These are phyloP conservation scores for Paelopatides confundens DNA, from an alignment of 53 echinoderm and acorn worm species.

Conservation along the genomic window DNA sequence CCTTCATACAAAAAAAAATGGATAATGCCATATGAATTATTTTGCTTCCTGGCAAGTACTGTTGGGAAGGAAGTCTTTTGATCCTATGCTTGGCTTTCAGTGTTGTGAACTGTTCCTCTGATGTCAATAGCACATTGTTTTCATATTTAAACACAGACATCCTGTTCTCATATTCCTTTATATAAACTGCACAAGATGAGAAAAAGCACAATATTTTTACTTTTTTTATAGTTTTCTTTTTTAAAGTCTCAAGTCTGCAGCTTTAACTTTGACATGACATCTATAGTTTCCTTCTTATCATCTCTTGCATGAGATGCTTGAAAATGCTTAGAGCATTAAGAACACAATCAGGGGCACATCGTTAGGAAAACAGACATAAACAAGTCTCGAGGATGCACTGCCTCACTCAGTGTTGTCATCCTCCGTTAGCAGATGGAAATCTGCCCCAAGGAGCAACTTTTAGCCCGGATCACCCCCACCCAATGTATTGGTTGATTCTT, in stretches of 20 bases:
- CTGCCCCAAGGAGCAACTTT: slow-evolving; percentile 32
- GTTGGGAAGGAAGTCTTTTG: no score
- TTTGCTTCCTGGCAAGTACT: no score
- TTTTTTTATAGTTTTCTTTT: no score
- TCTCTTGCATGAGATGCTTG: neutral
- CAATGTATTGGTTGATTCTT: neutral
- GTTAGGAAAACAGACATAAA: slow-evolving; percentile 2
- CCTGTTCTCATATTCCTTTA: no score
- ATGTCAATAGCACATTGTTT: no score
- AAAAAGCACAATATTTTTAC: no score
- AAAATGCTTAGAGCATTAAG: slow-evolving; percentile 3
- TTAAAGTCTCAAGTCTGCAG: neutral
- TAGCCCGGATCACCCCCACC: slow-evolving; percentile 35
- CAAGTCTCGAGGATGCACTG: neutral
- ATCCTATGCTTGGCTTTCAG: no score
- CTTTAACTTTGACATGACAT: neutral
- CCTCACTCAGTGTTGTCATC: neutral
- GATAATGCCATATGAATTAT: no score
- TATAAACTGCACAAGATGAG: no score
- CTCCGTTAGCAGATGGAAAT: neutral
- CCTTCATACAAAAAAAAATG: no score
- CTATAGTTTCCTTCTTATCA: neutral
- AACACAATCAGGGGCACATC: slow-evolving; percentile 8
- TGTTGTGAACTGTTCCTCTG: no score
- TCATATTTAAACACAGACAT: no score